These are phyloP conservation scores for Antheraea pernyi DNA, from an alignment of 1,140 invertebrate genomes.

Conservation along the genomic window DNA sequence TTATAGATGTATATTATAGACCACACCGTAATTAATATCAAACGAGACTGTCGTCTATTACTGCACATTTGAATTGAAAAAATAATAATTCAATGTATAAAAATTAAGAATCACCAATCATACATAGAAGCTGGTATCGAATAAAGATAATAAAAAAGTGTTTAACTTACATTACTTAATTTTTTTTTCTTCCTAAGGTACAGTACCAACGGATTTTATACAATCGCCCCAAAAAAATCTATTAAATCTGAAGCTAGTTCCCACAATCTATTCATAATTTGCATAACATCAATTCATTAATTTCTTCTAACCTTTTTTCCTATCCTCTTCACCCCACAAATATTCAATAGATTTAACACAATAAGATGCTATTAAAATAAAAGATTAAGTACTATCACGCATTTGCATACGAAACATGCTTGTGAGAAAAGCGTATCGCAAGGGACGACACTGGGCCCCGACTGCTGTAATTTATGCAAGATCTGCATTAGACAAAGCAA, in stretches of 20 bases:
- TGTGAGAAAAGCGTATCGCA: constrained; percentile 64
- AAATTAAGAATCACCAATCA: too few relatives aligned
- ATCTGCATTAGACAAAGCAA: constrained; percentile 53
- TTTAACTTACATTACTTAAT: too few relatives aligned
- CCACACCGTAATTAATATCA: too few relatives aligned
- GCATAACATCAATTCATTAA: constrained; percentile 72
- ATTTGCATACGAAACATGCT: constrained; percentile 64
- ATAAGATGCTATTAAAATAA: constrained; percentile 77
- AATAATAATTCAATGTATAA: too few relatives aligned
- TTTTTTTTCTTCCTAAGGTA: neutral
- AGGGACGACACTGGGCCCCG: constrained; percentile 38
- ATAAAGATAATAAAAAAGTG: too few relatives aligned
- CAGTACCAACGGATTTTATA: constrained; percentile 7
- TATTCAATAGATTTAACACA: constrained; percentile 62
- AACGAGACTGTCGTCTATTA: too few relatives aligned
- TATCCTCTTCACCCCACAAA: constrained; percentile 55
- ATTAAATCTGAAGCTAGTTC: constrained; percentile 37
- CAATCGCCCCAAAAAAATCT: constrained; percentile 36
- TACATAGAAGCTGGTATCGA: too few relatives aligned
- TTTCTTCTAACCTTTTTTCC: constrained; percentile 58
- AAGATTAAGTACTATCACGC: constrained; percentile 64
- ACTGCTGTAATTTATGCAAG: constrained; percentile 57
- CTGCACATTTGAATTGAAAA: too few relatives aligned
- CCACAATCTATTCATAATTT: constrained; percentile 66
- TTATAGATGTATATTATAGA: too few relatives aligned